Percentiles rank a stretch among this genome's conserved stretches.
Conservation (phyloP, 2,797 vertebrate genomes). For the Clarias laeviceps region DNA sequence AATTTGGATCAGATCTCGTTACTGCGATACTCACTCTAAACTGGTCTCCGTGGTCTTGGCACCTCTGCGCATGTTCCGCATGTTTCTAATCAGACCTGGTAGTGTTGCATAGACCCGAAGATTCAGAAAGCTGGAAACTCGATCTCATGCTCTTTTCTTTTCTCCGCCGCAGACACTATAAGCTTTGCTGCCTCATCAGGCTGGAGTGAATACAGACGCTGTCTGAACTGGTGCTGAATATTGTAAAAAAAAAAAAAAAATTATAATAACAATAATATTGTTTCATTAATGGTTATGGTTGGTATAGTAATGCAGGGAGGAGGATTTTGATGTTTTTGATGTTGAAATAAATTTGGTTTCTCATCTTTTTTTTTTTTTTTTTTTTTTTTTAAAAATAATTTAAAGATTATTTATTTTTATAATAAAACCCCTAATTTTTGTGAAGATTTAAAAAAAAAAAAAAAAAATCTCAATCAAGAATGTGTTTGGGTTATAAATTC, state of each 20-base stretch:
- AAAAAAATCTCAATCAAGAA: no score
- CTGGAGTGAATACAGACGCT: constrained; percentile 20
- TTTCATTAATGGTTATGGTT: constrained; percentile 13
- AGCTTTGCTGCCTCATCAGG: constrained; percentile 35
- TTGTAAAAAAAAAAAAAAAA: constrained; percentile 2
- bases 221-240: constrained; percentile 50
- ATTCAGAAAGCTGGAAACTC: background rate
- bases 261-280: background rate
- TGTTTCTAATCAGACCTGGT: background rate
- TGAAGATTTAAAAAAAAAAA: constrained; percentile 6
- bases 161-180: background rate
- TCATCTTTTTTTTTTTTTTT: constrained; percentile 29
- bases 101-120: background rate
- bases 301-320: constrained; percentile 5
- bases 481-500: background rate
- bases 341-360: constrained; percentile 38
- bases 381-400: constrained; percentile 44
- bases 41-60: background rate
- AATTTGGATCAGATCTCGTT: background rate
- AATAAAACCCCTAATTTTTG: constrained; percentile 36
- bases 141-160: background rate
- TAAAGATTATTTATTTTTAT: constrained; percentile 59
- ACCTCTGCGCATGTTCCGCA: background rate
- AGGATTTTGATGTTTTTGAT: constrained; percentile 14
- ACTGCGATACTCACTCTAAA: background rate